These are phyloP conservation scores for Limnothrissa miodon DNA, from an alignment of 2,113 vertebrate species.

Conservation along the genomic window DNA sequence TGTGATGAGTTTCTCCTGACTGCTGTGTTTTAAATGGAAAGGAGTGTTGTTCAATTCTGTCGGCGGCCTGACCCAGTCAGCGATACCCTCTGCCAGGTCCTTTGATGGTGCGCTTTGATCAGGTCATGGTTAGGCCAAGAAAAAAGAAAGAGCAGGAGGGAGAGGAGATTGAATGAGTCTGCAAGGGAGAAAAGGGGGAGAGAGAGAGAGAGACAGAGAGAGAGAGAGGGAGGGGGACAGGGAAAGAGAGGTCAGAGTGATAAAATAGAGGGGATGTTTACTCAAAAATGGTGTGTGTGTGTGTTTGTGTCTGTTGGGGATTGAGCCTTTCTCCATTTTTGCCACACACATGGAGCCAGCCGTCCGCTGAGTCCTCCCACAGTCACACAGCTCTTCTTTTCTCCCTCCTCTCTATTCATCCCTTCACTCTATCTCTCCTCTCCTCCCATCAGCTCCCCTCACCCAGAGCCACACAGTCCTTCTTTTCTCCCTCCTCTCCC, in stretches of 20 bases:
- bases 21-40: constrained; percentile 10
- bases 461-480: no score
- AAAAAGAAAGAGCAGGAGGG: not conserved
- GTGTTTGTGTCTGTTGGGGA: no score
- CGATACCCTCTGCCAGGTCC: not conserved
- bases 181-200: not conserved
- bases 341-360: not conserved
- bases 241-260: not conserved
- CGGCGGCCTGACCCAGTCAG: not conserved
- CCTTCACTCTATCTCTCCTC: no score
- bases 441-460: no score
- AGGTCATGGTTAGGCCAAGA: not conserved
- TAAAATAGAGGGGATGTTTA: not conserved
- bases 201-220: not conserved
- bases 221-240: not conserved
- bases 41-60: not conserved
- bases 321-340: not conserved
- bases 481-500: no score
- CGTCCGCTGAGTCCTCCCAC: no score
- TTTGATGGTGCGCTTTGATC: constrained; percentile 29
- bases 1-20: not conserved
- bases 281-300: not conserved
- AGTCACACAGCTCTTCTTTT: no score
- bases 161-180: not conserved
- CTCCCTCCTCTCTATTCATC: no score